These are phyloP conservation scores for Agrochola lota DNA, from an alignment of 2,888 invertebrate species.

Conservation along the genomic window DNA sequence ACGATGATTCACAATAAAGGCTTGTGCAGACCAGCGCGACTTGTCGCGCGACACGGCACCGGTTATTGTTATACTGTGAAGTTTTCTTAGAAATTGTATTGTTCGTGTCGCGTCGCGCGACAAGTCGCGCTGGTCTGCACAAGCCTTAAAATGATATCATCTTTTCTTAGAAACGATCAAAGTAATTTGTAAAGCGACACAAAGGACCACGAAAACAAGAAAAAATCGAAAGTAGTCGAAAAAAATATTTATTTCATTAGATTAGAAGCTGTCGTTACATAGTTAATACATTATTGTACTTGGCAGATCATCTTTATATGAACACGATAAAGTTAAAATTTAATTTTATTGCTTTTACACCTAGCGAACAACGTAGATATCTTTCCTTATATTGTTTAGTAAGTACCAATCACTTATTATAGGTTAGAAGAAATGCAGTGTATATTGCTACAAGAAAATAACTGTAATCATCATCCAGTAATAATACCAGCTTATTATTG, in stretches of 20 bases:
- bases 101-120: too few species aligned
- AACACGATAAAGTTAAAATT: constrained; percentile 52
- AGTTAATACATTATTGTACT: constrained; percentile 63
- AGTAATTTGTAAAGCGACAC: not conserved
- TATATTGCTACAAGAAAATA: not conserved
- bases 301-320: constrained; percentile 51
- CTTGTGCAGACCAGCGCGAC: too few species aligned
- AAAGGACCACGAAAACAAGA: not conserved
- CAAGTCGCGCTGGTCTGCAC: too few species aligned
- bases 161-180: not conserved
- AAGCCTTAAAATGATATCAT: too few species aligned
- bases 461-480: not conserved
- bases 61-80: too few species aligned
- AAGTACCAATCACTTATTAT: constrained; percentile 59
- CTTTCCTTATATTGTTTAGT: constrained; percentile 29
- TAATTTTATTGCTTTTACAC: constrained; percentile 47
- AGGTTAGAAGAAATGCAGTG: constrained; percentile 32
- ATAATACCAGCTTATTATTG: not conserved
- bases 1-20: too few species aligned
- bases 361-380: constrained; percentile 23
- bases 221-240: constrained; percentile 25
- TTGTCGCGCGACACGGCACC: too few species aligned
- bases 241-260: constrained; percentile 66
- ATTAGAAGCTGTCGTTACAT: constrained; percentile 65
- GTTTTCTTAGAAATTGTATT: too few species aligned